Evolutionary conservation across 2,113 vertebrate species (phyloP).

Genomic region (Petaurus breviceps): DNA sequence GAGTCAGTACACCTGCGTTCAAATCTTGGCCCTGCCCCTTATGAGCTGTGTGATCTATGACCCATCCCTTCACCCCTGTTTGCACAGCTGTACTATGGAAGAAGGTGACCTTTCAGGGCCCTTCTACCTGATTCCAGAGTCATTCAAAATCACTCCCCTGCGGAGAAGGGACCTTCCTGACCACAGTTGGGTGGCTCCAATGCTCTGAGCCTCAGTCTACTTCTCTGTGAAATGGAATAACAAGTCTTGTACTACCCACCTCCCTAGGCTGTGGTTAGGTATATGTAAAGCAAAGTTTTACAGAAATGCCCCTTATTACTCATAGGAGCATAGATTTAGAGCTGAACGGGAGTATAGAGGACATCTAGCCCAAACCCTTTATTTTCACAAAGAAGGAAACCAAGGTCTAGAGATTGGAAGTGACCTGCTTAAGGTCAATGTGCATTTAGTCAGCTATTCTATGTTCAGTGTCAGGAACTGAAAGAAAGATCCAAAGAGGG

Average conservation of each 20-base stretch:
- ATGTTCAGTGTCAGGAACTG: too few species aligned
- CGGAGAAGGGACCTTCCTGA: background rate
- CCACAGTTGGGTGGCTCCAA: too few species aligned
- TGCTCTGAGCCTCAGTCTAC: too few species aligned
- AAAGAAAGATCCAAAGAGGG: too few species aligned
- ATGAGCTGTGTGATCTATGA: background rate
- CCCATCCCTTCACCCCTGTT: background rate
- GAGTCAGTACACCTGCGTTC: background rate
- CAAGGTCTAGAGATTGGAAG: background rate
- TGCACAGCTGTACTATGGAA: background rate
- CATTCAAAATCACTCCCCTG: background rate
- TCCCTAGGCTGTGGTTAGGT: background rate
- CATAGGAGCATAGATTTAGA: background rate
- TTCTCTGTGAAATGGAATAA: background rate
- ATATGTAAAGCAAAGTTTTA: background rate
- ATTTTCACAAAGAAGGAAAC: background rate
- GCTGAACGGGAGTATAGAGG: background rate
- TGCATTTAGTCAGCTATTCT: too few species aligned
- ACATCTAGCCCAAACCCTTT: background rate
- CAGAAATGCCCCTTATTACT: background rate
- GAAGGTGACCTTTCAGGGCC: background rate
- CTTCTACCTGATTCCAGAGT: background rate
- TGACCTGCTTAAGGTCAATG: background rate
- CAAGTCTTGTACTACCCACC: background rate
- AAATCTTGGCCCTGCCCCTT: background rate